phyloP scores from a whole-genome alignment of 2,888 invertebrate genomes.

The Phyllotreta striolata region DNA sequence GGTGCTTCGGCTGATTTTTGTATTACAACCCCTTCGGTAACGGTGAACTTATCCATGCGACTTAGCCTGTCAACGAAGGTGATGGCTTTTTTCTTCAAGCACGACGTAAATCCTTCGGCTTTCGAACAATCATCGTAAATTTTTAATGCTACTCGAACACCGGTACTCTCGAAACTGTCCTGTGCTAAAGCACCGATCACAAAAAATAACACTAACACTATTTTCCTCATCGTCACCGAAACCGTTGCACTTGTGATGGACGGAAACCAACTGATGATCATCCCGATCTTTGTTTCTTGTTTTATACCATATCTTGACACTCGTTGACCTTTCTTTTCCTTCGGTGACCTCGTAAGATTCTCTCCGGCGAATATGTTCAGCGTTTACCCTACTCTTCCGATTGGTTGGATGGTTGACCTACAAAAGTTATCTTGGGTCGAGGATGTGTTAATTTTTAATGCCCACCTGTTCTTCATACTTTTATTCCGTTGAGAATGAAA shows the following conservation, averaged over 20 bases:
- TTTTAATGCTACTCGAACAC: conserved; percentile 72
- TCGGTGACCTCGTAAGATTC: conserved; percentile 54
- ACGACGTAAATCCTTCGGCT: conserved; percentile 74
- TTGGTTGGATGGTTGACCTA: conserved; percentile 56
- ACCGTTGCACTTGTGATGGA: conserved; percentile 48
- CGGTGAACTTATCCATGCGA: conserved; percentile 70
- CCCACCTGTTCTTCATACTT: conserved; percentile 32
- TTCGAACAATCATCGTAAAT: conserved; percentile 82
- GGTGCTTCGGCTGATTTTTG: conserved; percentile 65
- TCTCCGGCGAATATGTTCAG: conserved; percentile 28
- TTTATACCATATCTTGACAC: conserved; percentile 56
- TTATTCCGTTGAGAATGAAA: conserved; percentile 26
- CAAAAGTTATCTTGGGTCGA: conserved; percentile 47
- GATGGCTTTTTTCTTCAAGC: conserved; percentile 83
- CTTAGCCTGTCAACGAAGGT: conserved; percentile 79
- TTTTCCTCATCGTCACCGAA: conserved; percentile 48
- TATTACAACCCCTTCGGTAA: conserved; percentile 74
- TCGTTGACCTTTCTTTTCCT: conserved; percentile 58
- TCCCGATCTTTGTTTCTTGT: conserved; percentile 52
- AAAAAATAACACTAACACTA: conserved; percentile 56
- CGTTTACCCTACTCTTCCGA: conserved; percentile 55
- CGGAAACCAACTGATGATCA: conserved; percentile 56
- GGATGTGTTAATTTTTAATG: conserved; percentile 37
- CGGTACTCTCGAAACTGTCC: conserved; percentile 63
- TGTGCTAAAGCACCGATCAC: conserved; percentile 52